Base-by-base conservation (phyloP, 2,888 invertebrate species). In the Penaeus monodon region DNA sequence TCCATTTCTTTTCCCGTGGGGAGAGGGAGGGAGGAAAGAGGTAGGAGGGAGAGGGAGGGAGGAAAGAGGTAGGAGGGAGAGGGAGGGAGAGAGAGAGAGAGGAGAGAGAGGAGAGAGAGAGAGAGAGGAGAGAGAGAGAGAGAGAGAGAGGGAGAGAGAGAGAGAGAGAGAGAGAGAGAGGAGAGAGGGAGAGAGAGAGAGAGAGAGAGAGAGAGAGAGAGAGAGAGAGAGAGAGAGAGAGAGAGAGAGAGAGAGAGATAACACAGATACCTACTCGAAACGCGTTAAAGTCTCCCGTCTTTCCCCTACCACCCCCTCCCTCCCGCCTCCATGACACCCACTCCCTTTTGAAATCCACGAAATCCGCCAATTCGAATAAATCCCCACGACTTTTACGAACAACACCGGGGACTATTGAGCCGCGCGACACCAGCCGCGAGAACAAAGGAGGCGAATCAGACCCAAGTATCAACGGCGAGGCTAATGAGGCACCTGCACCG, bases 81-180 rank as follows among this genome's bases (percentile, higher is more conserved):
- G 33, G 27, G 20, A 20, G 70, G 29, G 2, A 22, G 38, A 76
- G 63, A 63, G 27, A 2, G 78, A 29, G 64, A 24, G 63, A 29
- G 78, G 14, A 64, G n/a, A 27, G 7, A 49, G 64, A 10, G 7
- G 78, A 57, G 63, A 27, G 78, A 64, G 17, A 24, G 29, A 29
- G 29, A 57, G 78, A 78, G 78, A 24, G 22, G 44, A 76, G 76
- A 44, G 44, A 44, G 24, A 44, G 76, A 76, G 76, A 76, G 44
- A 44, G 44, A 44, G 44, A 44, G 24, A 76, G 76, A 76, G 76
- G 44, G 24, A 44, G 44, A 44, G 76, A 76, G 44, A 76, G 76
- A 76, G 44, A 44, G 24, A 44, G 44, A 76, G 76, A 76, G 76
- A 44, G 24, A 44, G 44, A 38, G 74, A 74, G 24, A 33, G 38